Evolutionary conservation across 2,113 vertebrate genomes (phyloP).

Genomic region (Micromys minutus): DNA sequence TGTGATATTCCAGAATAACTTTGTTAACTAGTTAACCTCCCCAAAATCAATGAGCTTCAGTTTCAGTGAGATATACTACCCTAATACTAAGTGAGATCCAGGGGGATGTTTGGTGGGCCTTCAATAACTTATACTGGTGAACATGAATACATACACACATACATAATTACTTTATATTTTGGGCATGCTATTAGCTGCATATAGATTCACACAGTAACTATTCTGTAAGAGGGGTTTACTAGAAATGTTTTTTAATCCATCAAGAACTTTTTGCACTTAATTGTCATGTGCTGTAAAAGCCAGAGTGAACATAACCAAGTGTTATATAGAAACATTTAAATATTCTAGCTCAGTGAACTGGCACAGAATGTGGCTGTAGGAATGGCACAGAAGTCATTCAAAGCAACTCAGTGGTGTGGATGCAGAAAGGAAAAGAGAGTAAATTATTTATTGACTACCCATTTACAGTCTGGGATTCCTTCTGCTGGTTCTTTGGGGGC

Average conservation of each 20-base stretch:
- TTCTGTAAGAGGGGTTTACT: background rate
- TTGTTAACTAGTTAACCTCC: background rate
- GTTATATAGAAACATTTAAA: slow-evolving; percentile 61
- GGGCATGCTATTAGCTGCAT: background rate
- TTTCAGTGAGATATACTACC: background rate
- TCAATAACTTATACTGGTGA: background rate
- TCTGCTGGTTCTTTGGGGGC: slow-evolving; percentile 3
- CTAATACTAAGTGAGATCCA: background rate
- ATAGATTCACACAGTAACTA: slow-evolving; percentile 2
- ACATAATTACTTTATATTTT: background rate
- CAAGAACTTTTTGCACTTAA: background rate
- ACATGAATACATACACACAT: background rate
- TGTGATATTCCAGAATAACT: background rate
- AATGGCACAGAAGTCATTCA: slow-evolving; percentile 54
- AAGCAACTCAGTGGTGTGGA: slow-evolving; percentile 6
- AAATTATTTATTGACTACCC: slow-evolving; percentile 67
- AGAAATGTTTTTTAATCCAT: slow-evolving; percentile 37
- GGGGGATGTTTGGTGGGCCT: background rate
- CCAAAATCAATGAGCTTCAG: too few species aligned
- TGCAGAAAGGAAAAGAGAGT: slow-evolving; percentile 56
- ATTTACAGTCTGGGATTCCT: slow-evolving; percentile 54
- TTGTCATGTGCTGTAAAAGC: slow-evolving; percentile 43
- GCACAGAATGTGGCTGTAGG: slow-evolving; percentile 31
- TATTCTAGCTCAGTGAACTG: slow-evolving; percentile 58
- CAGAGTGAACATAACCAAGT: slow-evolving; percentile 51